Evolutionary conservation across 2,113 vertebrate genomes (phyloP), one percentile per base, ranked within the genome.

Genomic region (Turdus rufiventris): DNA sequence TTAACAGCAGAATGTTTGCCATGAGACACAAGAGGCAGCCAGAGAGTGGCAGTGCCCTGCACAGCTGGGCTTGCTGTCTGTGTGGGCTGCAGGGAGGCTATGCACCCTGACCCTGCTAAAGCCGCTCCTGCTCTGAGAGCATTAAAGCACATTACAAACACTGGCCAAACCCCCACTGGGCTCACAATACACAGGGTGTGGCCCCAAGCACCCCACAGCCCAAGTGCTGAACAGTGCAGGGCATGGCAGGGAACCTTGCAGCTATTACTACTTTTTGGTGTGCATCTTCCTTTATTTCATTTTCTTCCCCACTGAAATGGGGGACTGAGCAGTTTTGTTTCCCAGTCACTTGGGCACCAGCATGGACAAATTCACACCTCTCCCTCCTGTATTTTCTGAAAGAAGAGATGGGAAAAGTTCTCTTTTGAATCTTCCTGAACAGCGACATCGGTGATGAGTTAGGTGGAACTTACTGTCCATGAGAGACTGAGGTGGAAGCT

Each of bases 391-490:
- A 57, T 18, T 13, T 66, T 51, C 61, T 92, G 63, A 63, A 72
- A 87, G 38, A 84, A 85, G 1, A 66, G 70, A 43, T 7, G 14
- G 24, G 33, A 53, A 66, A 90, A 61, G 6, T 34, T 83, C 53
- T 11, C 23, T 47, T 92, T 10, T 42, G 16, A 61, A 25, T 67
- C 38, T 36, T 78, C 36, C 45, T 8, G 8, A 63, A 29, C 18
- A 65, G 5, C 56, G 36, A 63, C 10, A 17, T 0, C 0, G 0
- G 20, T 21, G 38, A 50, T 14, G 31, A 24, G 7, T 42, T n/a
- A 40, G 18, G 25, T 57, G 18, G 14, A 61, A 85, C 36, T 66
- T 63, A 47, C 18, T 81, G 40, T 12, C 18, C 34, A 57, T 12
- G 36, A 67, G 14, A 47, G 12, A 57, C 70, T 60, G 33, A 75